Percentiles rank a stretch among this genome's conserved stretches.
Evolutionary conservation across 2,113 vertebrate genomes (phyloP).

Genomic region (Equus quagga): DNA sequence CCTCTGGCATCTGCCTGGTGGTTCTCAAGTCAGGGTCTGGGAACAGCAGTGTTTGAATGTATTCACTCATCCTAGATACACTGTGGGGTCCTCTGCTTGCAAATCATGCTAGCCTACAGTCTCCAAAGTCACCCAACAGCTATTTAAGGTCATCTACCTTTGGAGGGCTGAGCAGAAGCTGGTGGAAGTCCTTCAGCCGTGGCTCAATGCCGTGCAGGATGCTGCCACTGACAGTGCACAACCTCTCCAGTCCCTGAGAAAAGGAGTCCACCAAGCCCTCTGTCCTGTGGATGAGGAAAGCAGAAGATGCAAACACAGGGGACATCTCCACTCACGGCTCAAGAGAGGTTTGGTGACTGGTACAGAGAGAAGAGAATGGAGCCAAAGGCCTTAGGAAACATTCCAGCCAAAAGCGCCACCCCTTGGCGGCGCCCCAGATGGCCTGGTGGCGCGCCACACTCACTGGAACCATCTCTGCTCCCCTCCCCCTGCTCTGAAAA

Average conservation of each 20-base stretch:
- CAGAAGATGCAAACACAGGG: neutral
- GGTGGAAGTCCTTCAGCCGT: conserved; percentile 97
- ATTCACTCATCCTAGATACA: fast-evolving
- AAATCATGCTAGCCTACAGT: fast-evolving
- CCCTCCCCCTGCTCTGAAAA: neutral
- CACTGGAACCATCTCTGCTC: neutral
- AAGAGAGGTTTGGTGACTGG: neutral
- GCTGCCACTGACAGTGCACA: conserved; percentile 94
- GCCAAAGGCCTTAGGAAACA: fast-evolving
- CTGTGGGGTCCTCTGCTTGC: neutral
- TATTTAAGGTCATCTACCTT: conserved; percentile 87
- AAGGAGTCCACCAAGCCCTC: conserved; percentile 97
- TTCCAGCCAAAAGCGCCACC: neutral
- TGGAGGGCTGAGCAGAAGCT: conserved; percentile 95
- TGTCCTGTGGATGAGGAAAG: conserved; percentile 86
- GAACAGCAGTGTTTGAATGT: neutral
- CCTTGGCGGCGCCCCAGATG: fast-evolving
- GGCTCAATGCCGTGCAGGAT: conserved; percentile 95
- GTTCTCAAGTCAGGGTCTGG: too few species aligned
- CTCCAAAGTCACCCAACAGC: too few species aligned
- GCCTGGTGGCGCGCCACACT: fast-evolving
- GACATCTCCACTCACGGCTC: neutral
- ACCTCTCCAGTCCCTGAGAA: conserved; percentile 97
- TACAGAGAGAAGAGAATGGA: too few species aligned
- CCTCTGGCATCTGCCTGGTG: neutral